phyloP scores from a whole-genome alignment of 2,113 vertebrate species.

The Pollachius pollachius region DNA sequence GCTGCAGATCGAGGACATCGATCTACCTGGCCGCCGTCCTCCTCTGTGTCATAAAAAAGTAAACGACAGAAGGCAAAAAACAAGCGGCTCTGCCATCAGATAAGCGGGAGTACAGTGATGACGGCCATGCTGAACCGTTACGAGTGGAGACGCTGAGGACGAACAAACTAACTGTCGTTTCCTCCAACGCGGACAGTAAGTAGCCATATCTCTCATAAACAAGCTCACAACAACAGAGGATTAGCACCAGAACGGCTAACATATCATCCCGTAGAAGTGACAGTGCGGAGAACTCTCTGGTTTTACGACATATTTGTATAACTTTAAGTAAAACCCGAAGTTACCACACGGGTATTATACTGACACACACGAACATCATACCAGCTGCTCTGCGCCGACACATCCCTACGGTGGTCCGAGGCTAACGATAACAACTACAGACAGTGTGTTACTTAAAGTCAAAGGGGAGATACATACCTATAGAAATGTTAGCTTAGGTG shows the following conservation, averaged over 20 bases:
- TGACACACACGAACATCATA: too few relatives aligned
- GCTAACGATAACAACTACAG: too few relatives aligned
- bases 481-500: too few relatives aligned
- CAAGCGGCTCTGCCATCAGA: constrained; percentile 35
- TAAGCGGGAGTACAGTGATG: constrained; percentile 46
- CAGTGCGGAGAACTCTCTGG: too few relatives aligned
- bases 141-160: constrained; percentile 40
- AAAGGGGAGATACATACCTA: too few relatives aligned
- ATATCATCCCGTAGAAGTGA: too few relatives aligned
- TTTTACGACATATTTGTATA: too few relatives aligned
- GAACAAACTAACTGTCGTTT: constrained; percentile 36
- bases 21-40: constrained; percentile 49
- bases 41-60: constrained; percentile 56
- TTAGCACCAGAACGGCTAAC: background rate
- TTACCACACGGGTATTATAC: too few relatives aligned
- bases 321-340: too few relatives aligned
- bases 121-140: constrained; percentile 20
- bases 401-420: constrained; percentile 43
- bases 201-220: constrained; percentile 42
- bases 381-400: constrained; percentile 31
- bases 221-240: constrained; percentile 26
- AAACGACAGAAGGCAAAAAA: constrained; percentile 46
- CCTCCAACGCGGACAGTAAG: constrained; percentile 56
- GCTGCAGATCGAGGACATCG: constrained; percentile 65
- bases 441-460: too few relatives aligned